A percentile compares a stretch with the other conserved stretches of the same genome.
These are phyloP conservation scores for Alcis repandata DNA, from an alignment of 2,888 invertebrate species.

Conservation along the genomic window DNA sequence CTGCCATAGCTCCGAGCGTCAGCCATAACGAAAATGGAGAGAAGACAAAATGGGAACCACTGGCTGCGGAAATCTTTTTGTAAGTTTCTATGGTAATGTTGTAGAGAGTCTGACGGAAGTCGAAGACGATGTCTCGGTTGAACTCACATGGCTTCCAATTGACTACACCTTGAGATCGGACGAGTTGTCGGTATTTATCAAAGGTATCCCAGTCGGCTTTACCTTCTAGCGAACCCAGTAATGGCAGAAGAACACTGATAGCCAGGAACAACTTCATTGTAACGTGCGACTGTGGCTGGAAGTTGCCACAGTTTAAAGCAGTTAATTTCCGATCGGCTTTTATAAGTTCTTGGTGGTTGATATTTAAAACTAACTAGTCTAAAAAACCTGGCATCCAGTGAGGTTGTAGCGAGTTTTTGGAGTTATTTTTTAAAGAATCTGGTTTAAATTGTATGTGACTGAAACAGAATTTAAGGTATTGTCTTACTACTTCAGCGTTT, in stretches of 20 bases:
- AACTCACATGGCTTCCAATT: conserved; percentile 33
- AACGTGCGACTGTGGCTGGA: not conserved
- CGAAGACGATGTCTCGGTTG: conserved; percentile 23
- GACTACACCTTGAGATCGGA: conserved; percentile 27
- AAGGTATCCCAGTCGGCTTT: conserved; percentile 33
- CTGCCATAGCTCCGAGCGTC: conserved; percentile 47
- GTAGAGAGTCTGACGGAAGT: conserved; percentile 33
- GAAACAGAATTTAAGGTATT: too few species aligned
- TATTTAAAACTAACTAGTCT: conserved; percentile 13
- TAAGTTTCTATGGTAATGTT: conserved; percentile 29
- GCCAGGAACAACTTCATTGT: conserved; percentile 23
- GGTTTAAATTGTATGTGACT: too few species aligned
- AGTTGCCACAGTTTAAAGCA: not conserved
- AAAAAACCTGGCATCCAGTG: conserved; percentile 5
- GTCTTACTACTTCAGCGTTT: too few species aligned
- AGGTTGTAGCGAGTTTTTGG: not conserved
- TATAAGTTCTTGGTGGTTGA: conserved; percentile 23
- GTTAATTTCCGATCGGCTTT: not conserved
- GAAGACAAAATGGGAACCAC: conserved; percentile 40
- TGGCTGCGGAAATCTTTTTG: conserved; percentile 25
- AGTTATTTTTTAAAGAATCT: too few species aligned
- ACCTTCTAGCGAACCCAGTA: conserved; percentile 16
- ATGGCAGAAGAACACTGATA: conserved; percentile 7
- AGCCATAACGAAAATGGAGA: conserved; percentile 49
- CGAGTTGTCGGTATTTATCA: conserved; percentile 23